Evolutionary conservation across 2,113 vertebrate species (phyloP).

Genomic region (Psophia crepitans): DNA sequence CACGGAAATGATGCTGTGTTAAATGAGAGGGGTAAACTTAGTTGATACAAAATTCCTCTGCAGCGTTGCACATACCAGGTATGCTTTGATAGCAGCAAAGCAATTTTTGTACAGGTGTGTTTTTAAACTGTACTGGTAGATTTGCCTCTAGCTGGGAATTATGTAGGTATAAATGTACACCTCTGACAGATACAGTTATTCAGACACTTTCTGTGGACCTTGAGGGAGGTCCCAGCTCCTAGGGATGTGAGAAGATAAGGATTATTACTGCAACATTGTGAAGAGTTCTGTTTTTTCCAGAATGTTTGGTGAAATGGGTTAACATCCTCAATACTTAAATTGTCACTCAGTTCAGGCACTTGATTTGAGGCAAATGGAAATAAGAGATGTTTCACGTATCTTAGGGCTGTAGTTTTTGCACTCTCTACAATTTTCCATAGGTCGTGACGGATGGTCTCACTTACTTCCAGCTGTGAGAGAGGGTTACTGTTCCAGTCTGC

Average conservation of each 20-base stretch:
- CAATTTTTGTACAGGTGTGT: not conserved
- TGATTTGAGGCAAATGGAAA: not conserved
- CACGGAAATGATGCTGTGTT: not conserved
- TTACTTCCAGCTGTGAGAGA: not conserved
- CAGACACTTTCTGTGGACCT: not conserved
- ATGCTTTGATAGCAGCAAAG: not conserved
- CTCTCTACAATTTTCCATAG: not conserved
- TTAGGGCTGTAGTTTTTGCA: not conserved
- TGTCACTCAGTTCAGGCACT: not conserved
- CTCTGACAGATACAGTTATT: not conserved
- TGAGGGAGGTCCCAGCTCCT: not conserved
- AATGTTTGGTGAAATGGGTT: not conserved
- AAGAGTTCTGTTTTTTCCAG: not conserved
- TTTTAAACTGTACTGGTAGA: not conserved
- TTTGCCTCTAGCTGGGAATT: not conserved
- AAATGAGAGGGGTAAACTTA: not conserved
- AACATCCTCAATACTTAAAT: not conserved
- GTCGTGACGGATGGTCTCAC: not conserved
- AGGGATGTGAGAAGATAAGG: not conserved
- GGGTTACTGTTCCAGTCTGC: not conserved
- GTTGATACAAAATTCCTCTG: not conserved
- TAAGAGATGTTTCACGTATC: not conserved
- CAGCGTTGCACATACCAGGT: not conserved
- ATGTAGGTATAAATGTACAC: not conserved
- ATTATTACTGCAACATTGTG: not conserved